These are phyloP conservation scores for Fragum fragum DNA, from an alignment of 2,888 invertebrate species.

Conservation along the genomic window DNA sequence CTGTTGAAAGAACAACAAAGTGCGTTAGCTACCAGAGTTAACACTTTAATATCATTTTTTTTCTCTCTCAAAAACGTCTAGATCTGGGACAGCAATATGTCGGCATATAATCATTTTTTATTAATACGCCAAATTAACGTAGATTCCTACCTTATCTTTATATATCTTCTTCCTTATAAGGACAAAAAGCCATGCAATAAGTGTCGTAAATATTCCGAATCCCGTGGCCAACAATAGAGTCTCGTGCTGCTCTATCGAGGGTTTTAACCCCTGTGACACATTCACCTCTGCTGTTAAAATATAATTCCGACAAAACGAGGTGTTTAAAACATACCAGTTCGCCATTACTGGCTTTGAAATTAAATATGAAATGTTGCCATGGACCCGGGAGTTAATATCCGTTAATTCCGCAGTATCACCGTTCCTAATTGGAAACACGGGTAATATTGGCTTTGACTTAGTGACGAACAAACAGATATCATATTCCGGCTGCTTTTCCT, in stretches of 20 bases:
- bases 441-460: too few relatives aligned
- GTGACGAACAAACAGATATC: too few relatives aligned
- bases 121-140: too few relatives aligned
- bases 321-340: constrained; percentile 45
- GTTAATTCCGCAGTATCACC: too few relatives aligned
- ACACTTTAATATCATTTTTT: too few relatives aligned
- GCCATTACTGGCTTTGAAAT: not conserved
- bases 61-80: too few relatives aligned
- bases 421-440: too few relatives aligned
- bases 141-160: constrained; percentile 74
- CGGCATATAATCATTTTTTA: too few relatives aligned
- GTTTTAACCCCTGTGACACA: constrained; percentile 58
- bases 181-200: constrained; percentile 77
- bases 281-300: constrained; percentile 32
- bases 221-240: constrained; percentile 74
- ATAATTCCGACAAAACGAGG: constrained; percentile 44
- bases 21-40: too few relatives aligned
- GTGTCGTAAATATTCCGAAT: constrained; percentile 76
- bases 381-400: not conserved
- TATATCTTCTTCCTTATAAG: constrained; percentile 76
- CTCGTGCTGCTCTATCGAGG: constrained; percentile 73
- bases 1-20: too few relatives aligned
- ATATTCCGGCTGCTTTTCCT: too few relatives aligned
- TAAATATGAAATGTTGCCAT: not conserved
- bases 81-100: too few relatives aligned